phyloP scores from a whole-genome alignment of 2,797 vertebrate genomes.

The Cottoperca gobio region DNA sequence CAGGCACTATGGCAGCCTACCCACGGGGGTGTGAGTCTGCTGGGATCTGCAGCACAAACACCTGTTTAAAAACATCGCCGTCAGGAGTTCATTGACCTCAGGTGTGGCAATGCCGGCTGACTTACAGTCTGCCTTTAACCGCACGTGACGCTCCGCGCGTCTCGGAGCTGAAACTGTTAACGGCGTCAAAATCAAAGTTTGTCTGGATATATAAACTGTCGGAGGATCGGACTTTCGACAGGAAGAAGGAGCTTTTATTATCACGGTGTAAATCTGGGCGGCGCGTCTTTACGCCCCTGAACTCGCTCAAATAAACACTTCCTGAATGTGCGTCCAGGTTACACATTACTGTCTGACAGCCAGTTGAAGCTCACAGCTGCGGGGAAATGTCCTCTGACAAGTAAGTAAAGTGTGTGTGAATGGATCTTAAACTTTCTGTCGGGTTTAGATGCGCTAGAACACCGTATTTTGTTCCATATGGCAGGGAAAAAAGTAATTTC shows the following conservation, averaged over 20 bases:
- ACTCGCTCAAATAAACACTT: conserved; percentile 57
- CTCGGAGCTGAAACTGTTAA: neutral
- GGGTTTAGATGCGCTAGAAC: neutral
- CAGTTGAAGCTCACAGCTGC: conserved; percentile 26
- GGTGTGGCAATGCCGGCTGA: conserved; percentile 66
- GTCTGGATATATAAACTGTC: neutral
- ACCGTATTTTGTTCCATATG: neutral
- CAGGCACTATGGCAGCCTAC: conserved; percentile 27
- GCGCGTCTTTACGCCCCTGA: conserved; percentile 31
- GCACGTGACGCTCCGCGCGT: neutral
- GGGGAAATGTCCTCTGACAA: conserved; percentile 29
- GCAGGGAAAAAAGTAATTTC: neutral
- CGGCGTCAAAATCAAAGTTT: neutral
- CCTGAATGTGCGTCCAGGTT: conserved; percentile 61
- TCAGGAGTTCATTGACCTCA: conserved; percentile 79
- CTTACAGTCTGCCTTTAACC: conserved; percentile 25
- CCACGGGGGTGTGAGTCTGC: conserved; percentile 32
- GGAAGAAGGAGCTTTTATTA: neutral
- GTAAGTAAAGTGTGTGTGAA: conserved; percentile 50
- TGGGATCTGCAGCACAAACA: conserved; percentile 65
- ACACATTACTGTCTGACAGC: conserved; percentile 11
- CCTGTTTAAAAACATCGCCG: conserved; percentile 33
- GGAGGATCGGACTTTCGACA: conserved; percentile 9
- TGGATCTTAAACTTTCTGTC: neutral
- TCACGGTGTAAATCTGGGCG: conserved; percentile 37